Conservation (phyloP, 2,888 invertebrate genomes). For the Cataglyphis rosenhaueri region DNA sequence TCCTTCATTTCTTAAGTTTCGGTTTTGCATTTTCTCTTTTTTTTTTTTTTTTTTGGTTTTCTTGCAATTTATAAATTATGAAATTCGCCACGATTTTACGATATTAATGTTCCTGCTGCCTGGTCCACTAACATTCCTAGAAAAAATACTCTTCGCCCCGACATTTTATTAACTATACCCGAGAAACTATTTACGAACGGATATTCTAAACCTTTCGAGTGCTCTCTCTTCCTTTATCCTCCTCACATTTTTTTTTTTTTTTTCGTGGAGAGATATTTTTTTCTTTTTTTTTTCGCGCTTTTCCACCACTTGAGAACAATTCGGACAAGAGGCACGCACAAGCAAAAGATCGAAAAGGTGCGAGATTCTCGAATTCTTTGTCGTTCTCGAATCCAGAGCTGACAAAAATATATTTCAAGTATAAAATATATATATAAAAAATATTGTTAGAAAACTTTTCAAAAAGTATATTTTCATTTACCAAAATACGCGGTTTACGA, state of each 20-base stretch:
- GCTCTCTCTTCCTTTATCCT: constrained; percentile 35
- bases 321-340: constrained; percentile 24
- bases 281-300: constrained; percentile 13
- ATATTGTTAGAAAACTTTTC: background rate
- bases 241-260: background rate
- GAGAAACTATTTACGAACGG: constrained; percentile 55
- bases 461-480: background rate
- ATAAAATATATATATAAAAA: constrained; percentile 10
- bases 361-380: constrained; percentile 42
- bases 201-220: constrained; percentile 57
- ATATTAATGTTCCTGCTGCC: constrained; percentile 66
- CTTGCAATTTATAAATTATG: constrained; percentile 57
- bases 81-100: constrained; percentile 59
- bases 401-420: background rate
- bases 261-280: constrained; percentile 21
- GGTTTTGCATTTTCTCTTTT: constrained; percentile 48
- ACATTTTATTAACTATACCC: constrained; percentile 64
- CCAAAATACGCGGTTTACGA: background rate
- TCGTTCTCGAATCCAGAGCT: constrained; percentile 20
- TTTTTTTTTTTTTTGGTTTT: constrained; percentile 54
- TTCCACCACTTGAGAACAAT: background rate
- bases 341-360: constrained; percentile 35
- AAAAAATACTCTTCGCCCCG: constrained; percentile 69
- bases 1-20: constrained; percentile 49
- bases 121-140: constrained; percentile 74